phyloP scores from a whole-genome alignment of 2,113 vertebrate species.

The Cichladusa arquata region DNA sequence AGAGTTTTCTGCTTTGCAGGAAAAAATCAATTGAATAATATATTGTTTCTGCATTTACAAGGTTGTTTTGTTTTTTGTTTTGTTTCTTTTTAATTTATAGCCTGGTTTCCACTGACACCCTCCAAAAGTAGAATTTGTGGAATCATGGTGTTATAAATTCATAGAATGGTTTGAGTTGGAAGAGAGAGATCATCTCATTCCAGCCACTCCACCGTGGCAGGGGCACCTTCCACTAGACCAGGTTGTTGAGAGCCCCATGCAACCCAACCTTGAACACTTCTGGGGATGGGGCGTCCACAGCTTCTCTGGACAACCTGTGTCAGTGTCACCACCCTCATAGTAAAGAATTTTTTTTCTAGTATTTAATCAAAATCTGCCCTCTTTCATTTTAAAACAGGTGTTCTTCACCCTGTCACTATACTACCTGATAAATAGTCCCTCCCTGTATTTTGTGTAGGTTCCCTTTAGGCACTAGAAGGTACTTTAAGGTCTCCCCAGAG shows the following conservation, averaged over 20 bases:
- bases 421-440: not conserved
- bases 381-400: not conserved
- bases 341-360: not conserved
- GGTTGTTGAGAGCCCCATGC: not conserved
- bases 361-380: not conserved
- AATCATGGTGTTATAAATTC: not conserved
- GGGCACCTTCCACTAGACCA: not conserved
- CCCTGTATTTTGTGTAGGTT: not conserved
- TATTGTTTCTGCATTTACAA: not conserved
- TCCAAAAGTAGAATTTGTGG: not conserved
- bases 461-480: not conserved
- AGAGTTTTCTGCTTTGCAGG: not conserved
- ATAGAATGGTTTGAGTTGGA: not conserved
- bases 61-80: not conserved
- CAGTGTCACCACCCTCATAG: not conserved
- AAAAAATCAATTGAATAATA: not conserved
- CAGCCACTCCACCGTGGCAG: not conserved
- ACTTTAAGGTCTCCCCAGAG: not conserved
- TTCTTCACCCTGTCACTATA: not conserved
- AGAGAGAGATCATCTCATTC: not conserved
- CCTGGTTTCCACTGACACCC: not conserved
- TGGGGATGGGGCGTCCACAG: fast-evolving
- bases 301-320: not conserved
- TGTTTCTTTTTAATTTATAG: not conserved
- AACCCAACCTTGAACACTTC: not conserved